phyloP scores from a whole-genome alignment of 1,140 invertebrate species.

The Maniola jurtina region DNA sequence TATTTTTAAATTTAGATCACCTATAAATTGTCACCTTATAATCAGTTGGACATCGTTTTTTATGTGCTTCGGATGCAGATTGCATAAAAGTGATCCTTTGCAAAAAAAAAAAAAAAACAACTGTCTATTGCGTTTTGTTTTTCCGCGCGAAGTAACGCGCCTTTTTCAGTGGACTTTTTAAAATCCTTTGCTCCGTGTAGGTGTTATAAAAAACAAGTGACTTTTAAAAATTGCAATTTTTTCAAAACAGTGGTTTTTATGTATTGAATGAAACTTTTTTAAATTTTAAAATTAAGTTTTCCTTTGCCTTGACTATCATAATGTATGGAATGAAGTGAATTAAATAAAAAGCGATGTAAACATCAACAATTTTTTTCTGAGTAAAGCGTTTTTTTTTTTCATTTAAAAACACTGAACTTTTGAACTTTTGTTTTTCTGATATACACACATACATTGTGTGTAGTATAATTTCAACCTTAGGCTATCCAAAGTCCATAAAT shows the following conservation, averaged over 20 bases:
- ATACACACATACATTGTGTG: neutral
- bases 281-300: too few relatives aligned
- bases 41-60: constrained; percentile 17
- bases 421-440: neutral
- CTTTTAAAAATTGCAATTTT: too few relatives aligned
- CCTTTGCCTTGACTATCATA: too few relatives aligned
- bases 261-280: too few relatives aligned
- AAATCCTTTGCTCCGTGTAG: too few relatives aligned
- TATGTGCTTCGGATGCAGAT: neutral
- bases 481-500: constrained; percentile 2
- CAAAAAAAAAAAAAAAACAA: constrained; percentile 1
- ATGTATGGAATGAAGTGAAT: neutral
- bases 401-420: neutral
- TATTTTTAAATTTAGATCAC: constrained; percentile 24
- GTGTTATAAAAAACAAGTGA: too few relatives aligned
- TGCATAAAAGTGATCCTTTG: neutral
- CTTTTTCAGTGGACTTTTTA: neutral
- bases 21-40: neutral
- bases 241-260: too few relatives aligned
- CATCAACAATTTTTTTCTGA: too few relatives aligned
- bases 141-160: neutral
- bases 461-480: neutral
- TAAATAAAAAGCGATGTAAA: neutral
- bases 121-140: neutral
- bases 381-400: too few relatives aligned